Evolutionary conservation across 1,140 invertebrate genomes (phyloP).

Genomic region (Leptopilina clavipes): DNA sequence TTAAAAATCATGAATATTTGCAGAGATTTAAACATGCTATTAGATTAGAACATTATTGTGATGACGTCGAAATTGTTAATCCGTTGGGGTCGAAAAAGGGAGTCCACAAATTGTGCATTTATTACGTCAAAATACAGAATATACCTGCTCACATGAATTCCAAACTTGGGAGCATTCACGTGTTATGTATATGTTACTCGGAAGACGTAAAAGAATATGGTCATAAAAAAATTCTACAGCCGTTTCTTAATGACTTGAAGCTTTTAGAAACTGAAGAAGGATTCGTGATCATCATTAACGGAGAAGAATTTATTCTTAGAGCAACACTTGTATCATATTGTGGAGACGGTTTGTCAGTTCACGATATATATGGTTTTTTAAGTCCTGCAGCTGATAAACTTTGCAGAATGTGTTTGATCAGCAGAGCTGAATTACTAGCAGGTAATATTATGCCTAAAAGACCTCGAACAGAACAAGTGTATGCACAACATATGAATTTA

Average conservation of each 20-base stretch:
- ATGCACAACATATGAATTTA: background rate
- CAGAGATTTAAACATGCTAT: constrained; percentile 30
- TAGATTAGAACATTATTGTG: constrained; percentile 40
- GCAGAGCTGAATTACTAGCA: constrained; percentile 37
- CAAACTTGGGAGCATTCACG: constrained; percentile 27
- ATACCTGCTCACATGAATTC: constrained; percentile 39
- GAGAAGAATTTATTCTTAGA: constrained; percentile 39
- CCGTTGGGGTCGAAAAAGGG: constrained; percentile 42
- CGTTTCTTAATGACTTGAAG: constrained; percentile 40
- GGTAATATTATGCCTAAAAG: background rate
- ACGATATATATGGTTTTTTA: constrained; percentile 42
- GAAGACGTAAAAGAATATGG: constrained; percentile 9
- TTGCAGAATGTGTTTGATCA: constrained; percentile 42
- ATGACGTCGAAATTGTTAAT: constrained; percentile 37
- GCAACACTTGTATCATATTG: constrained; percentile 43
- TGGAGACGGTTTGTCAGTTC: constrained; percentile 47
- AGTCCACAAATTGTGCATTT: constrained; percentile 35
- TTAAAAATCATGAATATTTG: constrained; percentile 34
- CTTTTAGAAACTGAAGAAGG: constrained; percentile 42
- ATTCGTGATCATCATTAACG: constrained; percentile 3
- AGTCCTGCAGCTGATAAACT: constrained; percentile 40
- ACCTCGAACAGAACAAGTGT: background rate
- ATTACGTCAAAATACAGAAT: constrained; percentile 36
- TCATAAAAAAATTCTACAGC: background rate
- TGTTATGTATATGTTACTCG: constrained; percentile 13